Evolutionary conservation across 2,797 vertebrate genomes (phyloP), one percentile per base, ranked within the genome.

Genomic region (Megalops cyprinoides): DNA sequence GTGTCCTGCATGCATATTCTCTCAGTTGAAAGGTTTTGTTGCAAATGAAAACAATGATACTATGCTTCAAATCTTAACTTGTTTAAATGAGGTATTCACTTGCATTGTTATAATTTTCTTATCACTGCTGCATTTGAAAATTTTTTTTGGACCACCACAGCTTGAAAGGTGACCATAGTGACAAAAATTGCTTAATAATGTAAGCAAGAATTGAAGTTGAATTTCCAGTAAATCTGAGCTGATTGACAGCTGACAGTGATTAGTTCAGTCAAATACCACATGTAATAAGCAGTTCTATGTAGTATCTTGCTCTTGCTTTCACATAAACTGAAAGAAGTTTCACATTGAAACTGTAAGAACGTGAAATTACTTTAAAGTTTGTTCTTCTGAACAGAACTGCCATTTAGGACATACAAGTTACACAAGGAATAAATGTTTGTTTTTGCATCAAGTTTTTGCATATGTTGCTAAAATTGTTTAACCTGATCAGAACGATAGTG

Each of bases 401-500:
- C 56, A 42, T 18, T 67, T 69, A n/a, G 42, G n/a, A 73, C 37
- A 25, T 5, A 73, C 4, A 79, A 65, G 20, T 71, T 46, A 80
- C 9, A 60, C 23, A 80, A 53, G 20, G 20, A 56, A 81, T 81
- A 60, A 42, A 81, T 76, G 74, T 58, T 65, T 65, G n/a, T 65
- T 48, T 75, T 65, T 76, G 74, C 74, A 76, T 76, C 46, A 51
- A 14, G 62, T 81, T 48, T 75, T 81, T 81, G 79, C 79, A 81
- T 81, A 81, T 65, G 31, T 55, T 65, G 31, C 44, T 62, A 42
- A 69, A 79, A 62, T 86, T 78, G 83, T 65, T 39, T 58, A 76
- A 81, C 81, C 81, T 81, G 69, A 79, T 78, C 15, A 39, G 76
- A 71, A 84, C 53, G 56, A 81, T 20, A 80, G 37, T 77, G 79